phyloP scores from a whole-genome alignment of 2,797 vertebrate genomes.

The Sebastes cheni region DNA sequence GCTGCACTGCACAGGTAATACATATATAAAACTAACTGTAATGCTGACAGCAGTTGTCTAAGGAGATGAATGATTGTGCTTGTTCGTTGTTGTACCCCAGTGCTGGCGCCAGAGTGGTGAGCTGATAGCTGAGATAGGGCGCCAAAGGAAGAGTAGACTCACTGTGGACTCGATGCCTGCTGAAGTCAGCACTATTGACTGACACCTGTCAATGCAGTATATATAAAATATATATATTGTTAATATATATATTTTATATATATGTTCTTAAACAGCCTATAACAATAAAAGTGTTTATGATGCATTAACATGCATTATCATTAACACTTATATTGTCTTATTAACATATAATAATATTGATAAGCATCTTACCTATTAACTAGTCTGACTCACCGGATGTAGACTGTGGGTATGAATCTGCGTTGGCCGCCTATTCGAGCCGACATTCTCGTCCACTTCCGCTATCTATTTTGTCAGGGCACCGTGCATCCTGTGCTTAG shows the following conservation, averaged over 20 bases:
- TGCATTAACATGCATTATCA: too few species aligned
- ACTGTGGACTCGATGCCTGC: conserved; percentile 51
- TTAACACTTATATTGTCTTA: neutral
- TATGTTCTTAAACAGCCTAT: neutral
- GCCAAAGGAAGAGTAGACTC: conserved; percentile 54
- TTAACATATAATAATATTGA: neutral
- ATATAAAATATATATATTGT: neutral
- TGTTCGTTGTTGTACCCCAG: neutral
- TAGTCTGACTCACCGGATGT: too few species aligned
- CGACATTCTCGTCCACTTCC: too few species aligned
- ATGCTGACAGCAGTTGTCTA: conserved; percentile 49
- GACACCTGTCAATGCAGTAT: conserved; percentile 62
- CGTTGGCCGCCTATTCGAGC: too few species aligned
- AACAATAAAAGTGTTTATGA: neutral
- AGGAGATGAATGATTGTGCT: conserved; percentile 19
- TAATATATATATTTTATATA: too few species aligned
- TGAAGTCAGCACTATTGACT: conserved; percentile 73
- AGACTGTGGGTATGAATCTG: too few species aligned
- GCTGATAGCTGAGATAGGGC: conserved; percentile 51
- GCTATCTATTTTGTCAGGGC: too few species aligned
- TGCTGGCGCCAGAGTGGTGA: conserved; percentile 60
- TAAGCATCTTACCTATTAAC: neutral
- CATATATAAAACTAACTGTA: conserved; percentile 29
- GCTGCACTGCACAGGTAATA: conserved; percentile 12
- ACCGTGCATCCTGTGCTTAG: neutral